These are phyloP conservation scores for Peromyscus nudipes DNA, from an alignment of 2,797 vertebrate species.

Conservation along the genomic window DNA sequence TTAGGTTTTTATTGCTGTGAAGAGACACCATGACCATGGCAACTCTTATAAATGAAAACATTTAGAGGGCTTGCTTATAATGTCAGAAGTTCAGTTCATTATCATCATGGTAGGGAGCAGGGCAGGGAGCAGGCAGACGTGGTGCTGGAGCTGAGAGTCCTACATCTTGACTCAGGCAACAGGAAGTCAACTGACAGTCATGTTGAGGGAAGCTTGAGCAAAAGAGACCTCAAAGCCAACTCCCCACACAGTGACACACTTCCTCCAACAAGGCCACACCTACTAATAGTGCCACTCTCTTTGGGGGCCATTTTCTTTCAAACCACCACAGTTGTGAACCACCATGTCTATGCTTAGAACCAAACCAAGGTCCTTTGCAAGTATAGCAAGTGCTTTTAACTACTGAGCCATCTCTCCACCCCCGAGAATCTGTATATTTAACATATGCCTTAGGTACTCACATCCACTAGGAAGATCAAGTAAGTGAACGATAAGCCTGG, in stretches of 20 bases:
- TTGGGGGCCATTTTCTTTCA: neutral
- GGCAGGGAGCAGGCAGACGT: neutral
- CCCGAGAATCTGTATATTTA: constrained; percentile 30
- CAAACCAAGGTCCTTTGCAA: neutral
- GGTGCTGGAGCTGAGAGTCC: neutral
- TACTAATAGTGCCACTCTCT: neutral
- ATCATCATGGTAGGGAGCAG: neutral
- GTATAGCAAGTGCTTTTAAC: neutral
- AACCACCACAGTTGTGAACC: neutral
- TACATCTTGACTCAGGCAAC: neutral
- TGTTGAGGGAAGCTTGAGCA: neutral
- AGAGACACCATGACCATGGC: neutral
- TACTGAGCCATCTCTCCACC: neutral
- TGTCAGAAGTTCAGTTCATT: neutral
- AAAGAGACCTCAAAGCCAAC: neutral
- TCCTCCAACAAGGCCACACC: neutral
- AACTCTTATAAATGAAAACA: neutral
- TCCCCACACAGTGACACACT: neutral
- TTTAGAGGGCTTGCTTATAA: neutral
- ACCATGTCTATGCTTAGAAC: neutral
- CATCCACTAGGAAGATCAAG: neutral
- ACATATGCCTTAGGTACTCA: neutral
- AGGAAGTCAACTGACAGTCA: neutral
- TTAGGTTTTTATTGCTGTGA: neutral
- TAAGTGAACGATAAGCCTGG: neutral